Evolutionary conservation across 2,797 vertebrate species (phyloP), one percentile per base, ranked within the genome.

Genomic region (Coregonus ussuriensis): DNA sequence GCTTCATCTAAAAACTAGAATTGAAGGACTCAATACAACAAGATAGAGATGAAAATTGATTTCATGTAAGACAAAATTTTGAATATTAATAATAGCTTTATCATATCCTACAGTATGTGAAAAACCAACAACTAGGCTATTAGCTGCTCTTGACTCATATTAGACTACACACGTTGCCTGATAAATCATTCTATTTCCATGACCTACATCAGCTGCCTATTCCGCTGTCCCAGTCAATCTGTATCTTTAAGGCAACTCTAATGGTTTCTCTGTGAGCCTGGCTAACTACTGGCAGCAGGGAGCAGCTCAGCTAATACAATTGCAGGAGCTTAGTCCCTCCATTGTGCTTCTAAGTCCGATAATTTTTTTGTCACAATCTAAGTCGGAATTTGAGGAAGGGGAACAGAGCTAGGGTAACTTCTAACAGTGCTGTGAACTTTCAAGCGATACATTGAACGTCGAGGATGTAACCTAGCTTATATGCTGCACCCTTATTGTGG

Each of bases 71-170:
- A 51, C 51, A 53, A 29, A 16, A 68, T 33, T 70, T 5, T 0
- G 11, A 52, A 52, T 29, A 71, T 29, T 3, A 51, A 51, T 25
- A 71, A 71, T 5, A 37, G 41, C 21, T 21, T 71, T 51, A 31
- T 29, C 4, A 71, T 14, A 13, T 52, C 21, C 62, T 18, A 53
- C 52, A 25, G 25, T 25, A 25, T 25, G 25, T 25, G 25, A 25
- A 25, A 25, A 25, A 25, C 25, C 25, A 25, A 25, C 25, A 53
- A 15, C 7, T 13, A 2, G 15, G 66, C 66, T 35, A n/a, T 41
- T 51, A 51, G 37, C 68, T 70, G n/a, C 35, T 70, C n/a, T 70
- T 21, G 16, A 70, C 11, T 70, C n/a, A 25, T 41, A 70, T 70
- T 47, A 21, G 66, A 16, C 66, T 3, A 59, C 56, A 59, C 1